A percentile compares a stretch with the other conserved stretches of the same genome.
Evolutionary conservation across 2,888 invertebrate species (phyloP).

Genomic region (Cynaeus angustus): DNA sequence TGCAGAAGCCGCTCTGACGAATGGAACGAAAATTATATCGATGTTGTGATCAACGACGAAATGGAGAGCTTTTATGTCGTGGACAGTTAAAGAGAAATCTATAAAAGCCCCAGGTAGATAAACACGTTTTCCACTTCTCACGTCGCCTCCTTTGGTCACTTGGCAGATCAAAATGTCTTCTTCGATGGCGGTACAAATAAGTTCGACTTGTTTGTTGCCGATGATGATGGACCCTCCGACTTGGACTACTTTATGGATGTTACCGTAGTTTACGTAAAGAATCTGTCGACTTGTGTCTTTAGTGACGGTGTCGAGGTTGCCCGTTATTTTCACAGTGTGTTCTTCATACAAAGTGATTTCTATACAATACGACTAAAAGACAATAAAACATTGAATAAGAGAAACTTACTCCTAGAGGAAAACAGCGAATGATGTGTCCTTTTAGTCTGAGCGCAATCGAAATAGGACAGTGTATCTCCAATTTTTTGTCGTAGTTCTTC

Average conservation of each 20-base stretch:
- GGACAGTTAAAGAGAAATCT: constrained; percentile 96
- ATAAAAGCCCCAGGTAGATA: constrained; percentile 97
- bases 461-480: constrained; percentile 84
- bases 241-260: constrained; percentile 93
- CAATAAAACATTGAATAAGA: constrained; percentile 14
- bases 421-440: constrained; percentile 97
- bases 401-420: constrained; percentile 91
- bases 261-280: constrained; percentile 94
- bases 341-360: constrained; percentile 93
- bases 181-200: constrained; percentile 84
- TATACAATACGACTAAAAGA: constrained; percentile 74
- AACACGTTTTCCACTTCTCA: constrained; percentile 97
- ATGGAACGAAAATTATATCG: constrained; percentile 98
- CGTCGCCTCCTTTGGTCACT: constrained; percentile 95
- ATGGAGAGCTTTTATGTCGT: constrained; percentile 91
- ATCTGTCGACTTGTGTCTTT: constrained; percentile 80
- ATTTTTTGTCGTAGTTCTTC: constrained; percentile 82
- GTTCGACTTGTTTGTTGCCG: constrained; percentile 96
- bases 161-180: constrained; percentile 81
- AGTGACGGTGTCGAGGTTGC: constrained; percentile 84
- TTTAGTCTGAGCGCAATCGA: constrained; percentile 98
- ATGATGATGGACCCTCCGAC: constrained; percentile 91
- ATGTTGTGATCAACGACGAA: constrained; percentile 94
- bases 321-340: constrained; percentile 86
- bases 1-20: constrained; percentile 93